Conservation (phyloP, 37 sponge, comb jelly and placozoan genomes). For the Halichondria panicea region DNA sequence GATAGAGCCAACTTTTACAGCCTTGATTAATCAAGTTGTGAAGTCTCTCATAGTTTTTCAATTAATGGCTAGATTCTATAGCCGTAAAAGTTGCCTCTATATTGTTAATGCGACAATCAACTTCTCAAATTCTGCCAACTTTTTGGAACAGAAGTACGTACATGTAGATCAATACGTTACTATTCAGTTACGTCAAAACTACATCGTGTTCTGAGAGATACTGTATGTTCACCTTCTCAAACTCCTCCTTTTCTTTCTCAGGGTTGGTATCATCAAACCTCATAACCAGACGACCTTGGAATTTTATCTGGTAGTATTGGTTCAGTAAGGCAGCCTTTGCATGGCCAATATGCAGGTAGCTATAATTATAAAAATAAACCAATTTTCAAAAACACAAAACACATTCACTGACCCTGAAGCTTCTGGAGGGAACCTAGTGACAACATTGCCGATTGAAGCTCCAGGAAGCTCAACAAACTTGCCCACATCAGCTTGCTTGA, state of each 20-base stretch:
- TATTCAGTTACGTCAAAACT: neutral
- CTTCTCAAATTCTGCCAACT: no score
- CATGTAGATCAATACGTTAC: no score
- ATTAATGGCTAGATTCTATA: no score
- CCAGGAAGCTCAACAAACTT: conserved; percentile 97
- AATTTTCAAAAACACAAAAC: neutral
- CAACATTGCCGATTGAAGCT: conserved; percentile 93
- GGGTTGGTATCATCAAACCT: conserved; percentile 99
- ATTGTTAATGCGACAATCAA: no score
- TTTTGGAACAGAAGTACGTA: no score
- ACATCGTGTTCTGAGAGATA: neutral
- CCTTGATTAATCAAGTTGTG: no score
- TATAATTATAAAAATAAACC: conserved; percentile 1
- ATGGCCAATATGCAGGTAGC: conserved; percentile 98
- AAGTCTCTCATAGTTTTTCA: no score
- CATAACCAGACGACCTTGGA: conserved; percentile 89
- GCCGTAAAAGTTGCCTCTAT: no score
- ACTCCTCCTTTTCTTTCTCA: conserved; percentile 92
- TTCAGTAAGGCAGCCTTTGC: conserved; percentile 98
- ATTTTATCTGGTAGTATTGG: conserved; percentile 90
- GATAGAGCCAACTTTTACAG: no score
- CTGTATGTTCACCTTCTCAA: conserved; percentile 90
- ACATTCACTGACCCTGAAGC: conserved; percentile 77
- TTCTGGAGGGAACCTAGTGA: conserved; percentile 96
- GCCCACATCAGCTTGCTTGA: conserved; percentile 69